Base-by-base conservation (phyloP, 2,888 invertebrate species). In the Pollenia amentaria region DNA sequence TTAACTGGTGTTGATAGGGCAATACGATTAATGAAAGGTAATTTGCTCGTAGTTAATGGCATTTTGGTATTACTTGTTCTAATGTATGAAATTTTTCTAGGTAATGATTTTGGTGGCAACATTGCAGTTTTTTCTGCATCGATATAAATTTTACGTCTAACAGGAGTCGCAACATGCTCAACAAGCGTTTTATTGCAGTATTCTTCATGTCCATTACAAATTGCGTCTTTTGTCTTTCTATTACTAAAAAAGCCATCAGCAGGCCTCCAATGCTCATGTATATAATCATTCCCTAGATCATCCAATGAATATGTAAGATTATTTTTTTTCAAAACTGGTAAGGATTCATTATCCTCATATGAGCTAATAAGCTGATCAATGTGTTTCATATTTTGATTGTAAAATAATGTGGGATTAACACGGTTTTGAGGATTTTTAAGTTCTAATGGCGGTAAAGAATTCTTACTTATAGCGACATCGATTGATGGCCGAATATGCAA, bases 291-390 rank as follows among this genome's bases (percentile, higher is more conserved):
- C 9, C n/a, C 42, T 9, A 4, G 12, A n/a, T 44, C 44, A 14
- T 64, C 38, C 21, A 62, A 29, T 9, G 42, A 42, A 42, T 38
- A 62, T 67, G 29, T 51, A 60, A 14, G 40, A 11, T 29, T 55
- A 93, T 87, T 94, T 94, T 21, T 95, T 90, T 73, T 94, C 94
- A 18, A 94, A 92, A 89, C 94, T 95, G 9, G 51, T 14, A 62
- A n/a, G 1, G 38, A 29, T 40, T 14, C n/a, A 21, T 21, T 12
- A n/a, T 21, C 46, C 14, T 14, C 18, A 12, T 42, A 8, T 7
- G 21, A 65, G 1, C 14, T 65, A 21, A 14, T 46, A 3, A 16
- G 14, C 12, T 14, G 7, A 14, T 2, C 9, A 21, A 8, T 3
- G 46, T 51, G 62, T 40, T 46, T 38, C 11, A 55, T 42, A 51